These are phyloP conservation scores for Bos javanicus DNA, from an alignment of 2,113 vertebrate genomes.

Conservation along the genomic window DNA sequence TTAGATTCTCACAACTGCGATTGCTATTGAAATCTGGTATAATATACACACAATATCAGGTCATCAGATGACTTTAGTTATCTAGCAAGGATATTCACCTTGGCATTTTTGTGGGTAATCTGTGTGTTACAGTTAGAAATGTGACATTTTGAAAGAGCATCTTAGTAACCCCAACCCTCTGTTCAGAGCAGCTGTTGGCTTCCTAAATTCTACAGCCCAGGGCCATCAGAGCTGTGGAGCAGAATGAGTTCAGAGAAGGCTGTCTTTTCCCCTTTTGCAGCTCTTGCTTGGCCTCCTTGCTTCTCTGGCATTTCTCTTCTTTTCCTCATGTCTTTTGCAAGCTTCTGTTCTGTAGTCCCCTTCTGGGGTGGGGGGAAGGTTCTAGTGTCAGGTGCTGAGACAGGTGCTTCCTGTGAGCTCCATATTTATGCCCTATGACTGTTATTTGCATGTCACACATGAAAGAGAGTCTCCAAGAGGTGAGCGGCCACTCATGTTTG, in stretches of 20 bases:
- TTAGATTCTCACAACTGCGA: not conserved
- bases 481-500: not conserved
- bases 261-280: not conserved
- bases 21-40: not conserved
- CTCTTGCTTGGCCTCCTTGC: not conserved
- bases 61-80: not conserved
- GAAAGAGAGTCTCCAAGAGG: not conserved
- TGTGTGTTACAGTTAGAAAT: not conserved
- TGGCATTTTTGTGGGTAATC: not conserved
- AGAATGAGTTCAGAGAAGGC: not conserved
- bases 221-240: not conserved
- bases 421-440: not conserved
- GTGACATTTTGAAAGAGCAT: not conserved
- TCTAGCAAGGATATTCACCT: not conserved
- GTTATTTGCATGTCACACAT: not conserved
- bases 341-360: not conserved
- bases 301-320: not conserved
- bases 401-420: not conserved
- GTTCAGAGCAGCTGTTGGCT: not conserved
- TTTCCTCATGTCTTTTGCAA: not conserved
- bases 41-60: not conserved
- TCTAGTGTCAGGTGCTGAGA: not conserved
- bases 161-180: not conserved
- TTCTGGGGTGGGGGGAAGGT: not conserved
- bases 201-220: not conserved